Base-by-base conservation (phyloP, 2,797 vertebrate genomes). In the Cryptoprocta ferox region DNA sequence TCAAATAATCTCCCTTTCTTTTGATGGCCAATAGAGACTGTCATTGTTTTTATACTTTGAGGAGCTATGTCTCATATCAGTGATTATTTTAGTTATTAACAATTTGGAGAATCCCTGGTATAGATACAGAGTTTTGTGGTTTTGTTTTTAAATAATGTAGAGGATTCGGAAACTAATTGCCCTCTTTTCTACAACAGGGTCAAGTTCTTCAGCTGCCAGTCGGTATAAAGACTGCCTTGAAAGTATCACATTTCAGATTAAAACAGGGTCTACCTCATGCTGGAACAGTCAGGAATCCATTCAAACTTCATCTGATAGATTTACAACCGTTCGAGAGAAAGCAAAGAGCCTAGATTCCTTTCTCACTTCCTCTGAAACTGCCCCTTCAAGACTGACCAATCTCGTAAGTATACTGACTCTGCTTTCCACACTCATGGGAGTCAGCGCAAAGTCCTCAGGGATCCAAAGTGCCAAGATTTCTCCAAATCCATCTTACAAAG, bases 371-470 rank as follows among this genome's bases (percentile, higher is more conserved):
- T 78, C 94, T 42, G 94, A 61, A 96, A 2, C 42, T 71, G 78
- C 56, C 7, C 85, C 87, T 3, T 48, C 98, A 76, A 94, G 65
- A 63, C 5, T 42, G 9, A 94, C 95, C 21, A 92, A 98, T 32
- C 68, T 75, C 11, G 98, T 98, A 97, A 98, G 98, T 98, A 85
- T 70, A 50, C 32, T 32, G 86, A 65, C 73, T 82, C 18, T 84
- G 39, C 0, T 0, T 94, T 83, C 50, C 13, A 83, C 6, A 28
- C 13, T 73, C 4, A 26, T 13, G 61, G 61, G 56, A 76, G 50
- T 53, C 70, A 94, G 21, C 56, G 26, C 42, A 35, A 63, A 82
- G 83, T 26, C 21, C 48, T 89, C 37, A 45, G 19, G 71, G 65
- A 35, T 26, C 24, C 35, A 63, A 85, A 89, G 45, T 73, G n/a